Evolutionary conservation across 2,797 vertebrate species (phyloP), one percentile per base, ranked within the genome.

Genomic region (Pangasius krempfi): DNA sequence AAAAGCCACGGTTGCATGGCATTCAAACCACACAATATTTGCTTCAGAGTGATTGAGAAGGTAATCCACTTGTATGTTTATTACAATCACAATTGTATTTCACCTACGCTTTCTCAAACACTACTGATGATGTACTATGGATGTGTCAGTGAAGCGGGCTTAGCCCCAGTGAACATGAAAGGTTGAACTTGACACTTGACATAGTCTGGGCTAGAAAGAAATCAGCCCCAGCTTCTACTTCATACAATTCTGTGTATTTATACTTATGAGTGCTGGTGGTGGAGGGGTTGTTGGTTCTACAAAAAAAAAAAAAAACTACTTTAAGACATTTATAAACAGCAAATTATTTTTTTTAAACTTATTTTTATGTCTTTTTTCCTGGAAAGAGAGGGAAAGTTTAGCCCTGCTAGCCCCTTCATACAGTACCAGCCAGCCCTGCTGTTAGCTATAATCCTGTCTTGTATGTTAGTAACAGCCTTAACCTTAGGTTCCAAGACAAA

Each of bases 371-470:
- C 9, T 27, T 64, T 64, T 64, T 10, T 27, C 9, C 27, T 64
- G 62, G 9, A n/a, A 64, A 13, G 10, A n/a, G 37, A 44, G 70
- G 1, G 70, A 72, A 33, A 6, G 25, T 27, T 62, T 62, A 62
- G 8, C 25, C 25, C 7, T 62, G 60, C 60, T 10, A 10, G 60
- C 5, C 60, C 25, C 60, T 62, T 64, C 27, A 64, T 4, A 64
- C 20, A 12, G 52, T 12, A 14, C 56, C 9, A 64, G 25, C 25
- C 60, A 33, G 30, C 66, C 14, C 14, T 22, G 70, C 20, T 44
- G 70, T 73, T 72, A 22, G 16, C 73, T 47, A 75, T 75, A 75
- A 79, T 79, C 27, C 50, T 79, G 10, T 79, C 27, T 30, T 81
- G 5, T 60, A 33, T 80, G n/a, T 18, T 80, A 13, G 52, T 54